Conservation (phyloP, 2,797 vertebrate genomes). For the Falco rusticolus region DNA sequence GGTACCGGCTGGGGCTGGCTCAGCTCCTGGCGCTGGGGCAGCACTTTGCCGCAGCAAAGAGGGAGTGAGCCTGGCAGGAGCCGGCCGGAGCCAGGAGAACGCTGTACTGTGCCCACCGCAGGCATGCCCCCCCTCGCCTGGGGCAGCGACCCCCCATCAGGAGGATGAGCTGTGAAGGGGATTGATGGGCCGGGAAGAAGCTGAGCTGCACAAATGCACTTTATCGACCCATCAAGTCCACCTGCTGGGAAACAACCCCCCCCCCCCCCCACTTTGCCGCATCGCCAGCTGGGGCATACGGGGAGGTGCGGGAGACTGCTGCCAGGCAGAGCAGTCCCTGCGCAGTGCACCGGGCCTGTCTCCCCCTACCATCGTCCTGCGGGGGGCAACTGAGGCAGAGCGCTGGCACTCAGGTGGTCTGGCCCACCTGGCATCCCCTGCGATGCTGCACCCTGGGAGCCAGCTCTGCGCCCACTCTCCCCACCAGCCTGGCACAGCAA, state of each 20-base stretch:
- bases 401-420: fast-evolving
- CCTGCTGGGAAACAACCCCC: constrained; percentile 14
- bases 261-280: not conserved
- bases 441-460: fast-evolving
- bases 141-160: not conserved
- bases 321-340: fast-evolving
- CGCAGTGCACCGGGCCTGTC: not conserved
- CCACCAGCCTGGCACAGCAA: not conserved
- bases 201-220: constrained; percentile 15
- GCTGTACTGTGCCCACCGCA: not conserved
- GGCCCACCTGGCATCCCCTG: not conserved
- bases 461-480: not conserved
- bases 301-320: not conserved
- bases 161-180: not conserved
- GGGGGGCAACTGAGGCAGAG: not conserved
- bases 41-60: not conserved
- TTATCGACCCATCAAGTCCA: not conserved
- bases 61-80: not conserved
- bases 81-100: fast-evolving
- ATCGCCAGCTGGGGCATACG: fast-evolving
- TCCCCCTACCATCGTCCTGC: fast-evolving
- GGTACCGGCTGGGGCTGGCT: not conserved
- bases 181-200: constrained; percentile 12
- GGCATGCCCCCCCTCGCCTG: not conserved
- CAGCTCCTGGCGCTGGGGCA: not conserved